phyloP scores from a whole-genome alignment of 2,797 vertebrate species.

The Gallirallus australis region DNA sequence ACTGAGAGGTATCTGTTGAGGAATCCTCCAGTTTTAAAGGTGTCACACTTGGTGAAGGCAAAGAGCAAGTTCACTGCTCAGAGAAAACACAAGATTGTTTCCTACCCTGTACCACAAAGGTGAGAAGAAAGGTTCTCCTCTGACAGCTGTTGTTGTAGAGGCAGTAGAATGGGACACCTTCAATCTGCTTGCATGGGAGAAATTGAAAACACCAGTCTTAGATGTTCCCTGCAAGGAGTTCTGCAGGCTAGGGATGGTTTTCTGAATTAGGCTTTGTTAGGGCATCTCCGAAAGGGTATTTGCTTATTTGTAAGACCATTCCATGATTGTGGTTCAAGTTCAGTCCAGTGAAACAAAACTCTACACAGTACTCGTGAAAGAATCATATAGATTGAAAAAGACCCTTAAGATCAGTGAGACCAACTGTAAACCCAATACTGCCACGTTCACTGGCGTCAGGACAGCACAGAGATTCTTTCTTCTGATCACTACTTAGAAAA shows the following conservation, averaged over 20 bases:
- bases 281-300: not conserved
- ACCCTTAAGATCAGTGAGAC: not conserved
- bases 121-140: not conserved
- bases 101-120: not conserved
- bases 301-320: not conserved
- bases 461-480: not conserved
- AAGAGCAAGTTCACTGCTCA: not conserved
- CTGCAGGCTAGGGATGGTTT: not conserved
- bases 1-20: not conserved
- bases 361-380: not conserved
- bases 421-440: not conserved
- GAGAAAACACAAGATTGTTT: not conserved
- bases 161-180: not conserved
- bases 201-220: not conserved
- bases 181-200: not conserved
- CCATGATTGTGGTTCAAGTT: not conserved
- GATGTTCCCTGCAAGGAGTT: not conserved
- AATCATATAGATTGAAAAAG: not conserved
- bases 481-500: not conserved
- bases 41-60: not conserved
- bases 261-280: not conserved
- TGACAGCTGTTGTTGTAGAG: not conserved
- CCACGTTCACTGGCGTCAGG: not conserved
- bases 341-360: not conserved
- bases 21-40: not conserved